phyloP scores from a whole-genome alignment of 30 jellyfish, hydroid and myxozoan genomes.

The Pelagia noctiluca region DNA sequence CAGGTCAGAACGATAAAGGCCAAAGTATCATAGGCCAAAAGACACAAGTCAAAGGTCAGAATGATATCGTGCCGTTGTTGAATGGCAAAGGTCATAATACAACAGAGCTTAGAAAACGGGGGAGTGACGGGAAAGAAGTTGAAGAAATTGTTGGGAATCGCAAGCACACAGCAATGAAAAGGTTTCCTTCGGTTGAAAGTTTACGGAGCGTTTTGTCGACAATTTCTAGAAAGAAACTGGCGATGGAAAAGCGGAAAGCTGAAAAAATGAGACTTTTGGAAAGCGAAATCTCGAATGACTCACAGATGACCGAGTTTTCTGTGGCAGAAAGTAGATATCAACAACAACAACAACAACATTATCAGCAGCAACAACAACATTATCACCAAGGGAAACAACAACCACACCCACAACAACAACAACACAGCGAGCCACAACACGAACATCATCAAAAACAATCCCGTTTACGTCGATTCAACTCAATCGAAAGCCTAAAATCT shows the following conservation, averaged over 20 bases:
- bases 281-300: slow-evolving; percentile 20
- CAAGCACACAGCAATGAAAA: background rate
- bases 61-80: background rate
- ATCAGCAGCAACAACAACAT: too few species aligned
- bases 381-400: too few species aligned
- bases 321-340: background rate
- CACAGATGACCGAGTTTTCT: background rate
- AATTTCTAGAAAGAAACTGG: slow-evolving; percentile 34
- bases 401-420: too few species aligned
- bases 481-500: slow-evolving; percentile 61
- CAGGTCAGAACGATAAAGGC: background rate
- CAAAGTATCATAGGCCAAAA: background rate
- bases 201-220: slow-evolving; percentile 39
- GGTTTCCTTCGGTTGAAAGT: slow-evolving; percentile 52
- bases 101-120: background rate
- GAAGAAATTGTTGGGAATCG: background rate
- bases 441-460: background rate
- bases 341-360: background rate
- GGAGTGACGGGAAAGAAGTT: background rate
- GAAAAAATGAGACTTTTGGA: background rate
- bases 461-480: slow-evolving; percentile 49
- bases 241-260: slow-evolving; percentile 2
- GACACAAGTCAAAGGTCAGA: background rate
- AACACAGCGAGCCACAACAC: too few species aligned
- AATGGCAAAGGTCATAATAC: background rate